Conservation (phyloP, 2,797 vertebrate genomes). For the Propithecus perrieri region DNA sequence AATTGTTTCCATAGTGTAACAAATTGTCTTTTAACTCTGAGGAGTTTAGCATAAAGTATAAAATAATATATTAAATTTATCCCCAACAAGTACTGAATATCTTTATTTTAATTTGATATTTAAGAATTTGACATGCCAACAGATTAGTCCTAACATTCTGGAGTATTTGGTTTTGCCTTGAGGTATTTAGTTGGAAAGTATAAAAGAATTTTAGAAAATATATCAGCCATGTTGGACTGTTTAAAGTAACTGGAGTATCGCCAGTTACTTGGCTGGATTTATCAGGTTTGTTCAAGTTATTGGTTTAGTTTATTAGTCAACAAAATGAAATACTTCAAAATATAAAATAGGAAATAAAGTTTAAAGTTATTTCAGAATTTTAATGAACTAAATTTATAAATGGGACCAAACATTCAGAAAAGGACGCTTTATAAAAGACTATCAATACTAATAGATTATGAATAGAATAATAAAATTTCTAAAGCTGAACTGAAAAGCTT, state of each 20-base stretch:
- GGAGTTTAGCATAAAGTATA: not conserved
- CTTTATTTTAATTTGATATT: not conserved
- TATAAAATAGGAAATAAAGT: not conserved
- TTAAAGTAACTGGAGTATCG: not conserved
- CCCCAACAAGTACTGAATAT: not conserved
- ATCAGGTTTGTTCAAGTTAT: not conserved
- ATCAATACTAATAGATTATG: not conserved
- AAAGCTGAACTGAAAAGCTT: not conserved
- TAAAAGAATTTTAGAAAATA: not conserved
- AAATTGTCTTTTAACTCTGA: not conserved
- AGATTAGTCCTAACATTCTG: not conserved
- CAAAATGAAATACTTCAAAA: not conserved
- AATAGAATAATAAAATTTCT: not conserved
- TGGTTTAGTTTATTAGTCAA: not conserved
- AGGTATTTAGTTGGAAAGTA: not conserved
- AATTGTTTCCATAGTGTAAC: not conserved
- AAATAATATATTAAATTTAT: not conserved
- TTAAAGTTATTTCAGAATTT: not conserved
- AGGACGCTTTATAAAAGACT: not conserved
- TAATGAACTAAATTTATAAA: conserved; percentile 36
- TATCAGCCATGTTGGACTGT: not conserved
- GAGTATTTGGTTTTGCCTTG: not conserved
- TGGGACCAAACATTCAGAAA: not conserved
- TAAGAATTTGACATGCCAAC: not conserved
- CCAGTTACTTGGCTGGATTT: not conserved